Evolutionary conservation across 1,140 invertebrate species (phyloP).

Genomic region (Meloidogyne floridensis): DNA sequence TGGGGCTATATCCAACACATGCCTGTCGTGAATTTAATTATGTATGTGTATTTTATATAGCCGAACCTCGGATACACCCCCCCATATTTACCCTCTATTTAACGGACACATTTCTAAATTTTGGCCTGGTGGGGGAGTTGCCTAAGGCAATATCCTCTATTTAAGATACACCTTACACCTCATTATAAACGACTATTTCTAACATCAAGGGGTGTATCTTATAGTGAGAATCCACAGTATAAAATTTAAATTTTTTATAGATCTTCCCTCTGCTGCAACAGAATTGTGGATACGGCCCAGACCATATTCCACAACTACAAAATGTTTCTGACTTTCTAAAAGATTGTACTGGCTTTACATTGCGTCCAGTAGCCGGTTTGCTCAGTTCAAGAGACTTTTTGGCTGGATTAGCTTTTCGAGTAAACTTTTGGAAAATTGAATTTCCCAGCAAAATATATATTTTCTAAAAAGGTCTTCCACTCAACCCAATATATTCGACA

Average conservation of each 20-base stretch:
- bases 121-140: too few species aligned
- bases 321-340: slow-evolving; percentile 96
- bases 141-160: too few species aligned
- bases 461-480: slow-evolving; percentile 79
- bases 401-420: slow-evolving; percentile 89
- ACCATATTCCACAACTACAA: slow-evolving; percentile 95
- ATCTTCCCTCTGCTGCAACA: slow-evolving; percentile 86
- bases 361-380: slow-evolving; percentile 93
- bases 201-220: too few species aligned
- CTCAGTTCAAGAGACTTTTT: slow-evolving; percentile 95
- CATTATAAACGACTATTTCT: too few species aligned
- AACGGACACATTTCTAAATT: too few species aligned
- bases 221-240: too few species aligned
- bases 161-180: too few species aligned
- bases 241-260: slow-evolving; percentile 68
- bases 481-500: slow-evolving; percentile 98
- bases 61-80: too few species aligned
- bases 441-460: neutral
- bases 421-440: neutral
- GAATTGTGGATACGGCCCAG: slow-evolving; percentile 90
- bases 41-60: slow-evolving; percentile 29
- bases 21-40: slow-evolving; percentile 88
- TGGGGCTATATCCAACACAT: slow-evolving; percentile 84
- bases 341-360: slow-evolving; percentile 93
- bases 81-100: too few species aligned